Conservation (phyloP, 2,888 invertebrate genomes). For the Aporophyla nigra region DNA sequence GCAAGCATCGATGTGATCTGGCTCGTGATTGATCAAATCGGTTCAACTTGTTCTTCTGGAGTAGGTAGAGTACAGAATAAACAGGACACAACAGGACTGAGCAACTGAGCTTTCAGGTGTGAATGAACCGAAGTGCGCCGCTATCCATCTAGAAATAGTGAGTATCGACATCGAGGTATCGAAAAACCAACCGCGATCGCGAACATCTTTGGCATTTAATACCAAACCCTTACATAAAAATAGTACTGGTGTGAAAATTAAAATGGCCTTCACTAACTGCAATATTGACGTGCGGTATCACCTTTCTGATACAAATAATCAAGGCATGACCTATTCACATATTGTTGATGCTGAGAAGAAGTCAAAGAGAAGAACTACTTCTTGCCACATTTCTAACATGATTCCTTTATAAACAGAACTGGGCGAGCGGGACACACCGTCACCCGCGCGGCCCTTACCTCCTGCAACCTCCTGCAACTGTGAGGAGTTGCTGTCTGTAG, state of each 20-base stretch:
- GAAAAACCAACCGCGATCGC: no score
- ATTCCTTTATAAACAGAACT: constrained; percentile 76
- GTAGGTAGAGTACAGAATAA: no score
- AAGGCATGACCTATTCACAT: neutral
- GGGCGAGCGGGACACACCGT: constrained; percentile 89
- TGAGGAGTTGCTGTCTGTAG: constrained; percentile 95
- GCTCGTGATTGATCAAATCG: no score
- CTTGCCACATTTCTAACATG: neutral
- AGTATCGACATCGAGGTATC: no score
- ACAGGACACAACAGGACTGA: no score
- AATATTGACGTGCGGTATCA: neutral
- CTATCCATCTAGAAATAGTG: no score
- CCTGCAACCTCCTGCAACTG: constrained; percentile 94
- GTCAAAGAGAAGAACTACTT: neutral
- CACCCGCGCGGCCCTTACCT: constrained; percentile 84
- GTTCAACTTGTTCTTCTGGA: no score
- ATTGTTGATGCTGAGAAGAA: neutral
- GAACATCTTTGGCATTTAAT: no score
- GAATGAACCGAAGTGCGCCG: no score
- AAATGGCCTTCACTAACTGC: neutral
- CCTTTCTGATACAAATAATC: neutral
- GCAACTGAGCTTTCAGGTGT: no score
- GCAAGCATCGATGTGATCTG: no score
- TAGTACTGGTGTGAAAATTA: neutral
- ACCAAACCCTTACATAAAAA: neutral